Base-by-base conservation (phyloP, 2,113 vertebrate genomes). In the Loxodonta africana region DNA sequence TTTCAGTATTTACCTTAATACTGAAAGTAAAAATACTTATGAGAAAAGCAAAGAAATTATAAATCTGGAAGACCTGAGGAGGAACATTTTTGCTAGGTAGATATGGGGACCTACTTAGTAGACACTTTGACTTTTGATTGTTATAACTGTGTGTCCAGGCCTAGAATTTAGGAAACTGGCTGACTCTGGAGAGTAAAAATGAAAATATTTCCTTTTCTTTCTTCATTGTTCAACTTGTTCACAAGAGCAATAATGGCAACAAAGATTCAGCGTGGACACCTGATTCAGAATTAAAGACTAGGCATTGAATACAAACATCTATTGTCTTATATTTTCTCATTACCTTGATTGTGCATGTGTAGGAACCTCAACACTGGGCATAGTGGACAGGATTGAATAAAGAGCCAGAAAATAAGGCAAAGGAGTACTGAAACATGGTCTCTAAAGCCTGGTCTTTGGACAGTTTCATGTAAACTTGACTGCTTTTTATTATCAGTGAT, bases 241-340 rank as follows among this genome's bases (percentile, higher is more conserved):
- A 67, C 74, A 83, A 77, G 9, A 96, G n/a, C 5, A 73, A 8
- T 37, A 71, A 81, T 88, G 21, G 18, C 15, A 46, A 23, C 33
- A 81, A 74, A 92, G 48, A 77, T 87, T 93, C 37, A 60, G 25
- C 2, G 20, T 44, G 14, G 26, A 53, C 60, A 44, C 51, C 3
- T 80, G 26, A 89, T 62, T 93, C 28, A 91, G 28, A 73, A 86
- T 86, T 93, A 33, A 83, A 82, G 83, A 84, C 9, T 10, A 88
- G 71, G 8, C 53, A 83, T 41, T 12, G 15, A 28, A 1, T 41
- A 28, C 46, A 78, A 80, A 41, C 25, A 69, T n/a, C 20, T 8
- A 26, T 89, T 71, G 63, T 71, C 2, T 30, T 15, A 33, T 18
- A 2, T 78, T 6, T 87, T 57, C 46, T 84, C 48, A 20, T 92